phyloP scores from a whole-genome alignment of 2,797 vertebrate genomes.

The Phataginus tricuspis region DNA sequence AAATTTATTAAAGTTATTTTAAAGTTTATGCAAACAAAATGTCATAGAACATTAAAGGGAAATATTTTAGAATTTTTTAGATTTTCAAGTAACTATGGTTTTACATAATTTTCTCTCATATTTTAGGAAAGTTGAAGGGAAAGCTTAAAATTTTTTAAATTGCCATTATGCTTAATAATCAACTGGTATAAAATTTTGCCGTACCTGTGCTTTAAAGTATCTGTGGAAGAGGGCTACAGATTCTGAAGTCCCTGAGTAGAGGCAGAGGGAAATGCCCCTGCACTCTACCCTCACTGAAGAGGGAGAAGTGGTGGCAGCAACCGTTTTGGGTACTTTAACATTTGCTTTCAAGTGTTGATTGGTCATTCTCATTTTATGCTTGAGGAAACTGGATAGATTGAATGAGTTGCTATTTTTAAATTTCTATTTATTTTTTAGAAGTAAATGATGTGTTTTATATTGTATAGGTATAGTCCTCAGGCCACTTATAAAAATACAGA shows the following conservation, averaged over 20 bases:
- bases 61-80: neutral
- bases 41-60: neutral
- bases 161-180: neutral
- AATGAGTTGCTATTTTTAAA: constrained; percentile 13
- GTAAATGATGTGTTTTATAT: constrained; percentile 34
- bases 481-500: neutral
- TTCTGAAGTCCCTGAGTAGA: neutral
- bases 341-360: constrained; percentile 46
- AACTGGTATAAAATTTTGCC: neutral
- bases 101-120: constrained; percentile 20
- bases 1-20: constrained; percentile 29
- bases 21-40: neutral
- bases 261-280: neutral
- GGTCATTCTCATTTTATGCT: neutral
- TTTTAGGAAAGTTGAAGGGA: constrained; percentile 43
- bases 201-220: neutral
- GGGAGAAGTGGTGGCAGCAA: neutral
- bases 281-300: neutral
- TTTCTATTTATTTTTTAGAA: constrained; percentile 20
- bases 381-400: constrained; percentile 23
- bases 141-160: constrained; percentile 30
- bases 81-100: constrained; percentile 38
- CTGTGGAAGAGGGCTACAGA: neutral
- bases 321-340: neutral
- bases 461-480: neutral